These are phyloP conservation scores for Philypnodon macrostomus DNA, from an alignment of 2,797 vertebrate genomes.

Conservation along the genomic window DNA sequence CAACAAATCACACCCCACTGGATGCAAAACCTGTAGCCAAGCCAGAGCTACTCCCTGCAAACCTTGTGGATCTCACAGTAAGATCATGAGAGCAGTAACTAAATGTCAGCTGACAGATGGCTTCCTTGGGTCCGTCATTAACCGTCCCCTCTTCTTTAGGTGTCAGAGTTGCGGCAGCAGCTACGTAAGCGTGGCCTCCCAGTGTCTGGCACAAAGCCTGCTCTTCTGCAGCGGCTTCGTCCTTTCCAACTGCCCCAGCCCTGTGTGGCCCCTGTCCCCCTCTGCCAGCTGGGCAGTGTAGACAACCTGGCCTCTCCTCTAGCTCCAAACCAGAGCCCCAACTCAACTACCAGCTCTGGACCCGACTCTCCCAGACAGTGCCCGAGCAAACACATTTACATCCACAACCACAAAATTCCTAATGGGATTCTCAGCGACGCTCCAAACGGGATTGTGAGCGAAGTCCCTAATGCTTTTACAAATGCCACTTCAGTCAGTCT, in stretches of 20 bases:
- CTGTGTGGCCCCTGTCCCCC: conserved; percentile 67
- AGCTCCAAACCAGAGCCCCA: conserved; percentile 55
- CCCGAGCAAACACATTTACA: conserved; percentile 60
- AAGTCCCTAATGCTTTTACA: conserved; percentile 32
- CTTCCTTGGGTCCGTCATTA: background rate
- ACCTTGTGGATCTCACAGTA: conserved; percentile 84
- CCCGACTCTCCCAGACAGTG: conserved; percentile 60
- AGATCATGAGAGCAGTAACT: conserved; percentile 26
- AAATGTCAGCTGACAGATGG: background rate
- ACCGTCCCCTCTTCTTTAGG: conserved; percentile 63
- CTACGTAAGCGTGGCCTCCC: conserved; percentile 87
- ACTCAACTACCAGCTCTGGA: conserved; percentile 61
- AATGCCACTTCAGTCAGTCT: conserved; percentile 50
- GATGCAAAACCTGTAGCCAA: conserved; percentile 65
- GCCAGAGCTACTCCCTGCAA: conserved; percentile 79
- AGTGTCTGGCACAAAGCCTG: conserved; percentile 89
- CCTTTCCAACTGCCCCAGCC: conserved; percentile 79
- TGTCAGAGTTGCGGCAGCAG: conserved; percentile 89
- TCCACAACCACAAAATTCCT: conserved; percentile 53
- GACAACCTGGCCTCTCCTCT: conserved; percentile 46
- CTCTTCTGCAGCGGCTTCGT: conserved; percentile 84
- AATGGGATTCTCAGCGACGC: conserved; percentile 49
- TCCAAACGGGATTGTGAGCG: conserved; percentile 33
- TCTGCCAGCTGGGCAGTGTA: conserved; percentile 66
- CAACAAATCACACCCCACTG: conserved; percentile 57